phyloP scores from a whole-genome alignment of 2,888 invertebrate species.

The Formica aserva region DNA sequence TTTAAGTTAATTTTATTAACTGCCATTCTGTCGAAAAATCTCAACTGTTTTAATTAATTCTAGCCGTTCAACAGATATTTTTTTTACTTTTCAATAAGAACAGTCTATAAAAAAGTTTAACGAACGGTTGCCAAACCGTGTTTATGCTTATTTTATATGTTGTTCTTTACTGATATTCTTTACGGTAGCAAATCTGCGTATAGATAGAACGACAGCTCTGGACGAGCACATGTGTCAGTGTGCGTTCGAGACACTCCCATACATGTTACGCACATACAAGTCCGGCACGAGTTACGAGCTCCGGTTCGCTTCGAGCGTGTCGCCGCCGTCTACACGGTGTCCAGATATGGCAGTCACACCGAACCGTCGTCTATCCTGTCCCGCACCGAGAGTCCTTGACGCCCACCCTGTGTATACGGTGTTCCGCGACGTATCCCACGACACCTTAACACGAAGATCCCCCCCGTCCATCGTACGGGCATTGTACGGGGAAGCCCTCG shows the following conservation, averaged over 20 bases:
- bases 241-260: slow-evolving; percentile 48
- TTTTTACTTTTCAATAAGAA: not conserved
- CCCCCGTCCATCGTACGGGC: slow-evolving; percentile 30
- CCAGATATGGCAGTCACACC: slow-evolving; percentile 82
- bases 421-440: slow-evolving; percentile 67
- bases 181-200: slow-evolving; percentile 49
- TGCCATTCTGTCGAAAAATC: not conserved
- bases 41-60: not conserved
- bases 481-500: slow-evolving; percentile 65
- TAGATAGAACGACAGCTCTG: slow-evolving; percentile 49
- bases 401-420: slow-evolving; percentile 79
- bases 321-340: slow-evolving; percentile 71
- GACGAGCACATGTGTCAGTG: slow-evolving; percentile 52
- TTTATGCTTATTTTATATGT: slow-evolving; percentile 3
- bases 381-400: slow-evolving; percentile 80
- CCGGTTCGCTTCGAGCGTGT: slow-evolving; percentile 42
- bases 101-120: not conserved
- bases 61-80: not conserved
- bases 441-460: slow-evolving; percentile 52
- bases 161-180: slow-evolving; percentile 30
- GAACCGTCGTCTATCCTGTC: slow-evolving; percentile 75
- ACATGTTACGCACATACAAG: slow-evolving; percentile 30
- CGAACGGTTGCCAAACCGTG: not conserved
- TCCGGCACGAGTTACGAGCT: slow-evolving; percentile 37
- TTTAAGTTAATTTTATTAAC: not conserved